Evolutionary conservation across 2,888 invertebrate genomes (phyloP), one percentile per base, ranked within the genome.

Genomic region (Drosophila rubida): DNA sequence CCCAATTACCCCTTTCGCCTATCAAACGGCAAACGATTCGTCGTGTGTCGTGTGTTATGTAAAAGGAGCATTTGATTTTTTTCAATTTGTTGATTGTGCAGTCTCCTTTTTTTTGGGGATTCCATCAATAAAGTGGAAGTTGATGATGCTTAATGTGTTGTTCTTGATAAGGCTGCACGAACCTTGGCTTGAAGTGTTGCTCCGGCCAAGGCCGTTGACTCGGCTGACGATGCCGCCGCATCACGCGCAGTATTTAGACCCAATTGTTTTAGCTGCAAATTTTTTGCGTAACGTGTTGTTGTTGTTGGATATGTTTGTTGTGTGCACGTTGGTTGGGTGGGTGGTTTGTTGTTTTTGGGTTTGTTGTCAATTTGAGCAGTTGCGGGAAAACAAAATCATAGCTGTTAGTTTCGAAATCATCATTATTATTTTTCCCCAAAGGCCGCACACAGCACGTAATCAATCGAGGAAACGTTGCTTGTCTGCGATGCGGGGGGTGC

Each of bases 261-360:
- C 79, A 87, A 66, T 85, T 82, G 87, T 65, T 73, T 80, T 14
- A 82, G 63, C 82, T 82, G 85, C 59, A 69, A 82, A 65, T 45
- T 48, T 58, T 82, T 82, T 87, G 87, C 85, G 75, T 82, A 80
- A 87, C 84, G 71, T 72, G 64, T 75, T 46, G 37, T 37, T 39
- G 48, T 46, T 57, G 48, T 78, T 66, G 32, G 69, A 64, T 66
- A 54, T 59, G 37, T 50, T 55, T 61, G 62, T 55, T 65, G 54
- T 45, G 37, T 58, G 57, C 49, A 54, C 63, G 61, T 65, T 77
- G 16, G 35, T 23, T 35, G 30, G 19, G 57, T 49, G 39, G 48
- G 54, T 62, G 45, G 50, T 44, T 44, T 44, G 30, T 55, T 32
- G 27, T 27, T 27, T 27, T 27, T 27, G 11, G 2, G 27, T 65